Base-by-base conservation (phyloP, 2,113 vertebrate genomes). In the Ictalurus furcatus region DNA sequence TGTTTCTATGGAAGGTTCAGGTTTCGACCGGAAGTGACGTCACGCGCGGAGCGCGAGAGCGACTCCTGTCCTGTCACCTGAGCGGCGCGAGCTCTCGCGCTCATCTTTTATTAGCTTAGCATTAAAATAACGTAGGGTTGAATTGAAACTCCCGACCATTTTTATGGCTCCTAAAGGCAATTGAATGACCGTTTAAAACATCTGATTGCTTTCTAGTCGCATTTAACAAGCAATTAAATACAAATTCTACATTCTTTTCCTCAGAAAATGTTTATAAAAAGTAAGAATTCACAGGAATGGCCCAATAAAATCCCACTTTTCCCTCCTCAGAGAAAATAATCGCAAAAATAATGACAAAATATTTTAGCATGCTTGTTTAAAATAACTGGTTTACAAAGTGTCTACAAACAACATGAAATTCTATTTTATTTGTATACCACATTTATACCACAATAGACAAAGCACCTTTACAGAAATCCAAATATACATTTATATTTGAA, bases 1-100 rank as follows among this genome's bases (percentile, higher is more conserved):
- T 79, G 81, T 91, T 86, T 80, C 90, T 85, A 90, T 87, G 88
- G 92, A 90, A 84, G 80, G 91, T 90, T 85, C 82, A 81, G 88
- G 91, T 89, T 93, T 94, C 91, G 80, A 69, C 90, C 89, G 94
- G 94, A 96, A 94, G 94, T 95, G 85, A 95, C 92, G 92, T 93
- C 65, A 69, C 44, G 48, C 5, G 7, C 56, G 74, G 82, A 12
- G 44, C 44, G 44, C 44, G 44, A 48, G 44, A 7, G 81, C 12
- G 11, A 74, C 78, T 76, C 40, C 63, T 79, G 83, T 76, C 40
- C 63, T 79, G 83, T 89, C 84, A 85, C 91, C 92, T 90, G 92
- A 90, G 56, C 82, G 69, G 81, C 67, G 40, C 86, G 52, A 71
- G 28, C 4, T 44, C 17, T 56, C 16, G 4, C 13, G 3, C n/a